phyloP scores from a whole-genome alignment of 2,888 invertebrate species.

The Hydraecia micacea region DNA sequence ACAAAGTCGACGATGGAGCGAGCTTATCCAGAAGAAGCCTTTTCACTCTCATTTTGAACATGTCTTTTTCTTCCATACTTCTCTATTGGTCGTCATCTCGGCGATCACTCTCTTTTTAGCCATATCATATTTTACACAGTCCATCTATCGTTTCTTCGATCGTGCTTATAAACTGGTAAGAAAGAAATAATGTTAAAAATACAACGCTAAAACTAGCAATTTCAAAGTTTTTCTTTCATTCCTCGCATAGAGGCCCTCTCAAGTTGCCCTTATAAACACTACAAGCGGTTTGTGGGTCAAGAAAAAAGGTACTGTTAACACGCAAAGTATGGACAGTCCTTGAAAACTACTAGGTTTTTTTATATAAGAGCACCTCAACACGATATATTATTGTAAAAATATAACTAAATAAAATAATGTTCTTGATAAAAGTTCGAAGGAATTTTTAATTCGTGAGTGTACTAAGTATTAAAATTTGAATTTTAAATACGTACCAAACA shows the following conservation, averaged over 20 bases:
- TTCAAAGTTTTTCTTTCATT: conserved; percentile 48
- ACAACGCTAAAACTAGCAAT: background rate
- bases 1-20: too few relatives aligned
- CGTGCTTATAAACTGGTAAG: background rate
- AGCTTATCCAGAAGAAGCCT: too few relatives aligned
- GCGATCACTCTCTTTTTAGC: background rate
- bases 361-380: conserved; percentile 27
- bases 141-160: background rate
- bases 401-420: background rate
- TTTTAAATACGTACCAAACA: background rate
- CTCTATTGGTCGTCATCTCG: background rate
- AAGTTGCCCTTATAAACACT: conserved; percentile 56
- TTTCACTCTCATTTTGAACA: too few relatives aligned
- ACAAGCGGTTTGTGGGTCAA: conserved; percentile 49
- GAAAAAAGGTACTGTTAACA: conserved; percentile 55
- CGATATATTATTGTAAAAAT: conserved; percentile 20
- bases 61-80: background rate
- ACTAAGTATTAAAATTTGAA: conserved; percentile 5
- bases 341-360: conserved; percentile 45
- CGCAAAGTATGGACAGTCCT: conserved; percentile 52
- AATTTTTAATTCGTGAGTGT: conserved; percentile 15
- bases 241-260: conserved; percentile 19
- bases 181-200: conserved; percentile 5
- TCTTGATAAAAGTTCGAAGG: background rate
- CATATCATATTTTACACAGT: background rate